phyloP scores from a whole-genome alignment of 2,797 vertebrate genomes.

The Pseudochaenichthys georgianus region DNA sequence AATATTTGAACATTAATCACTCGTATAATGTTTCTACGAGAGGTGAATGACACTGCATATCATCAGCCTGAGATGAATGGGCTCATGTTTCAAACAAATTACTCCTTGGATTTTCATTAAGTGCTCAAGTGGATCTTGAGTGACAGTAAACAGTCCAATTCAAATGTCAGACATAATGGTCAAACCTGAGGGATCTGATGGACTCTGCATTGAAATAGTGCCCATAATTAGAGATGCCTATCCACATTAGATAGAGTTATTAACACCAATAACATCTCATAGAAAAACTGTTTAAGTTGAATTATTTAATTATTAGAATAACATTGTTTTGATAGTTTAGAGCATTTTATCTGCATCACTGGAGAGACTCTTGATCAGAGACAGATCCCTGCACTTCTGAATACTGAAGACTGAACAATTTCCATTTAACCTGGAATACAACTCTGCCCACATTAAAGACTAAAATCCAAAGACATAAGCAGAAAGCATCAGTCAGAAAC shows the following conservation, averaged over 20 bases:
- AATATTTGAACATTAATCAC: slow-evolving; percentile 55
- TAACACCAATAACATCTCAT: slow-evolving; percentile 29
- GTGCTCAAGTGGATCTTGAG: slow-evolving; percentile 63
- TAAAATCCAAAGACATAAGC: background rate
- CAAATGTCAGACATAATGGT: slow-evolving; percentile 59
- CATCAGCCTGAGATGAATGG: slow-evolving; percentile 49
- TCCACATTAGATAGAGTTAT: slow-evolving; percentile 32
- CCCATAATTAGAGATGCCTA: slow-evolving; percentile 36
- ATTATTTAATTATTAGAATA: slow-evolving; percentile 18
- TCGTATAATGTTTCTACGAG: slow-evolving; percentile 34
- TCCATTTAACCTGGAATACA: background rate
- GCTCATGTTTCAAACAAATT: slow-evolving; percentile 63
- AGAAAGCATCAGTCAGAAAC: background rate
- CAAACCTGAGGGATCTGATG: slow-evolving; percentile 33
- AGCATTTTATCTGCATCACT: slow-evolving; percentile 21
- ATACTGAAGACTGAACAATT: slow-evolving; percentile 22
- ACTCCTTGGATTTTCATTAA: slow-evolving; percentile 64
- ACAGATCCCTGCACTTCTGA: slow-evolving; percentile 22
- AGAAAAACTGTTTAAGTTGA: slow-evolving; percentile 8
- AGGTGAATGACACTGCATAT: slow-evolving; percentile 38
- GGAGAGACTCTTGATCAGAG: slow-evolving; percentile 19
- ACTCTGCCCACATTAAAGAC: slow-evolving; percentile 8
- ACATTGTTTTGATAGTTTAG: slow-evolving; percentile 15
- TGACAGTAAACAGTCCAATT: slow-evolving; percentile 65
- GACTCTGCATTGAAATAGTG: slow-evolving; percentile 25